Conservation (phyloP, 2,888 invertebrate genomes). For the Microctonus aethiopoides region DNA sequence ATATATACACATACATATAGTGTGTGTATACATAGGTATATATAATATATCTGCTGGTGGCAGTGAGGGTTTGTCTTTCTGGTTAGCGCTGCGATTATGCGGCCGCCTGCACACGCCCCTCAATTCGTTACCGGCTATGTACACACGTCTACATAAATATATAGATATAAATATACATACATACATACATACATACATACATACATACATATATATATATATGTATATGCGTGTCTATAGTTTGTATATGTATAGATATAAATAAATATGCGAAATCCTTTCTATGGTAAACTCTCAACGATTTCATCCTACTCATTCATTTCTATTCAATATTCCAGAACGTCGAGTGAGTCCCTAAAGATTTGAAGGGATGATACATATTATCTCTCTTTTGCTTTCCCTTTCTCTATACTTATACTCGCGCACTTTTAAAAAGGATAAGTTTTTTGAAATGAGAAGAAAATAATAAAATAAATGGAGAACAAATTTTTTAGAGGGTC, state of each 20-base stretch:
- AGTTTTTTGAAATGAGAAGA: neutral
- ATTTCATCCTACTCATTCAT: neutral
- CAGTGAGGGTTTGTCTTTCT: conserved; percentile 42
- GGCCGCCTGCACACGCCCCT: conserved; percentile 43
- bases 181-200: neutral
- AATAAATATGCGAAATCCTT: neutral
- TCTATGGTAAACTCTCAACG: neutral
- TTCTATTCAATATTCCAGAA: neutral
- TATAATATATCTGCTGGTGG: neutral
- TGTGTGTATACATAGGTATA: neutral
- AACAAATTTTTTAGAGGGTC: neutral
- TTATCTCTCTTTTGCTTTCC: neutral
- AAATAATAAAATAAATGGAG: neutral
- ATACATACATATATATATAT: neutral
- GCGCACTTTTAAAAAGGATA: neutral
- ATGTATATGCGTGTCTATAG: neutral
- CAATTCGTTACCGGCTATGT: conserved; percentile 25
- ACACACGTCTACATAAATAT: neutral
- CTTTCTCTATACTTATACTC: neutral
- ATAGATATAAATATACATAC: neutral
- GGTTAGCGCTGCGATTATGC: conserved; percentile 45
- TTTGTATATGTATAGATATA: neutral
- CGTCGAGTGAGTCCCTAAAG: neutral
- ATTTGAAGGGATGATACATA: conserved; percentile 7
- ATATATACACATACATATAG: neutral